Base-by-base conservation (phyloP, 2,888 invertebrate species). In the Brachyptera putata region DNA sequence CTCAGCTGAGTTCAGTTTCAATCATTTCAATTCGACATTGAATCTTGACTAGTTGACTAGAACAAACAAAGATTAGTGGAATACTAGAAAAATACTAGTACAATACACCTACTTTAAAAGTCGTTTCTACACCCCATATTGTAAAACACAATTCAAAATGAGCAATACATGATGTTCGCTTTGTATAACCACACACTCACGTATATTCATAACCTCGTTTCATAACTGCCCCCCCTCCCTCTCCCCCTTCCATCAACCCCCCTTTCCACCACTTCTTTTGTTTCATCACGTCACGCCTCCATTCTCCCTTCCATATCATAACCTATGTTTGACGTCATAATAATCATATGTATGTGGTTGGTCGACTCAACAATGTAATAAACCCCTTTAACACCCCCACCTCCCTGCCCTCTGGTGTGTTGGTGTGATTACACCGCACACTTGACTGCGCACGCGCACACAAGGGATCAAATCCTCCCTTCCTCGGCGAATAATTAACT, bases 401-500 rank as follows among this genome's bases (percentile, higher is more conserved):
- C 4, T 16, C 39, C 13, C 34, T 34, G 34, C 13, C 13, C 39
- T 37, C n/a, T n/a, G n/a, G n/a, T n/a, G n/a, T n/a, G n/a, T n/a
- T n/a, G n/a, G n/a, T n/a, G n/a, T n/a, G n/a, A n/a, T n/a, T n/a
- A n/a, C n/a, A n/a, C n/a, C 4, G 3, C 13, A 37, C 39, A 37
- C 39, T 37, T 13, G 39, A 13, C 39, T 37, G 39, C 13, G n/a
- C n/a, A n/a, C 39, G 13, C 16, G 16, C n/a, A n/a, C 39, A 37
- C 39, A 37, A 37, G 39, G 39, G 39, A 37, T 18, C 18, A 18
- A 25, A 24, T 5, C n/a, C n/a, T n/a, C n/a, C n/a, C n/a, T n/a
- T 26, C 50, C 24, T 24, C 50, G 18, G 18, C 50, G n/a, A 50
- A 25, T 50, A 25, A 50, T 50, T 50, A 25, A 50, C 34, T 50